Conservation (phyloP, 1,140 invertebrate species). For the Bombus fervidus region DNA sequence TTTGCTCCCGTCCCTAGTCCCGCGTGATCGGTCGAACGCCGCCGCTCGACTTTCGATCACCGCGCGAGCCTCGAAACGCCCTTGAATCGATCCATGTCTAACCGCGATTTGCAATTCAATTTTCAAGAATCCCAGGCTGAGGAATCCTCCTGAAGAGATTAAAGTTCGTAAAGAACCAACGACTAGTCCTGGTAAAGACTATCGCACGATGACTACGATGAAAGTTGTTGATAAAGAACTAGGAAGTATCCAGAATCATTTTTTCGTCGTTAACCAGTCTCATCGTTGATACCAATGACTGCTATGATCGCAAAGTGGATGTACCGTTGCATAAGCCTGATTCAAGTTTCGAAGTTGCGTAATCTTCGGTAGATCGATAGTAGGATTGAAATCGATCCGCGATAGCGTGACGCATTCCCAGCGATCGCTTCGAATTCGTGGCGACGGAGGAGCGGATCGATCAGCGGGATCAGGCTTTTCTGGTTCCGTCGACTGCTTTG, state of each 20-base stretch:
- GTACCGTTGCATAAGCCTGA: background rate
- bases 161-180: background rate
- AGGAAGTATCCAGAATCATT: background rate
- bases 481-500: constrained; percentile 39
- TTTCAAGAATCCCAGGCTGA: constrained; percentile 1
- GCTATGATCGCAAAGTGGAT: background rate
- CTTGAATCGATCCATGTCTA: constrained; percentile 21
- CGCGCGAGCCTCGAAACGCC: background rate
- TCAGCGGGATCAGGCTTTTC: constrained; percentile 49
- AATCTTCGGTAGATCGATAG: background rate
- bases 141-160: background rate
- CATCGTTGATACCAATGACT: background rate
- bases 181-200: background rate
- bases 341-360: background rate
- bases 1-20: constrained; percentile 53
- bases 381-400: background rate
- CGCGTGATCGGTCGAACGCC: background rate
- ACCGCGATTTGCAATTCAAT: constrained; percentile 42
- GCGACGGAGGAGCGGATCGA: background rate
- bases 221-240: background rate
- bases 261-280: background rate
- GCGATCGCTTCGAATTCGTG: background rate
- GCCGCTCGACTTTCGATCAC: constrained; percentile 15
- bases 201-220: background rate
- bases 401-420: background rate